These are phyloP conservation scores for Phrynocephalus guinanensis DNA, from an alignment of 2,797 vertebrate species.

Conservation along the genomic window DNA sequence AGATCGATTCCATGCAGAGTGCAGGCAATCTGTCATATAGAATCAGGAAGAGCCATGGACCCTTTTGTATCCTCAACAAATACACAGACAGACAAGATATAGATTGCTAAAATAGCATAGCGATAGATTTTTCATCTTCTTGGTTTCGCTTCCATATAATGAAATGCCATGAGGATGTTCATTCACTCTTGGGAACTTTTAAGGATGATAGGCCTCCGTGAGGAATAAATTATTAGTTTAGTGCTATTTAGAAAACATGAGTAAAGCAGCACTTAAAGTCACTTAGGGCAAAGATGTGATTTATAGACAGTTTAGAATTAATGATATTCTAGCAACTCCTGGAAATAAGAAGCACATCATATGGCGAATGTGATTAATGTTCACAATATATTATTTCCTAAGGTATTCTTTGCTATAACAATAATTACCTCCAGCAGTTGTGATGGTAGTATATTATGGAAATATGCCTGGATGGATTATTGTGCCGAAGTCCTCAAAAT, in stretches of 20 bases:
- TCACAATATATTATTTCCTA: constrained; percentile 31
- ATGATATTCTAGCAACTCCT: constrained; percentile 4
- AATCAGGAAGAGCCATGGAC: neutral
- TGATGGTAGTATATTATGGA: constrained; percentile 25
- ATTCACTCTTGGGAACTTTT: constrained; percentile 30
- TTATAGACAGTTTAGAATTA: constrained; percentile 42
- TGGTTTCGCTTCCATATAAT: neutral
- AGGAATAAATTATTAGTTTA: constrained; percentile 43
- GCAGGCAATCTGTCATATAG: neutral
- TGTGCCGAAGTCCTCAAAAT: constrained; percentile 24
- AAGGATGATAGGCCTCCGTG: neutral
- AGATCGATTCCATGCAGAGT: too few species aligned
- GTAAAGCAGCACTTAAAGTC: neutral
- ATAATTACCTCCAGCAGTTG: constrained; percentile 14
- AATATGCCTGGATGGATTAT: constrained; percentile 17
- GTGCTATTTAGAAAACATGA: constrained; percentile 21
- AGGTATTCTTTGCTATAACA: constrained; percentile 27
- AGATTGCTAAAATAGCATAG: neutral
- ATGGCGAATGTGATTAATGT: constrained; percentile 36
- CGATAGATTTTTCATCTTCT: neutral
- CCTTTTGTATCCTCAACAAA: neutral
- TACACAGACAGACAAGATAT: neutral
- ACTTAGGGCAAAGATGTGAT: constrained; percentile 31
- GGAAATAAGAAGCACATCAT: constrained; percentile 31
- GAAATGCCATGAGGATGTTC: neutral